A percentile compares a stretch with the other conserved stretches of the same genome.
Conservation (phyloP, 2,113 vertebrate species). For the Takifugu bimaculatus region DNA sequence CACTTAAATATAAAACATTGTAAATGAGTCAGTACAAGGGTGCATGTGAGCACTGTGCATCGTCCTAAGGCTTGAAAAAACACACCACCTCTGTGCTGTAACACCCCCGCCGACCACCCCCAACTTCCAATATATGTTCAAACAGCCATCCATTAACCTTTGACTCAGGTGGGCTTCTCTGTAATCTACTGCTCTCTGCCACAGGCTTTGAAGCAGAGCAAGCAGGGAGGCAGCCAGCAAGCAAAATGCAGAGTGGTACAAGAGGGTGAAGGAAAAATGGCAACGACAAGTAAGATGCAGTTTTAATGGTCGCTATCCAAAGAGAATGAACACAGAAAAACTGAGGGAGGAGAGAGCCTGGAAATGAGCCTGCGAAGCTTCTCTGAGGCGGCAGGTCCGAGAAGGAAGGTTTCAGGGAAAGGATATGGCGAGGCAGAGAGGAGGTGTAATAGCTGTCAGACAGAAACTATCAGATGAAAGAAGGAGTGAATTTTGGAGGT, state of each 20-base stretch:
- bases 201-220: conserved; percentile 72
- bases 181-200: conserved; percentile 75
- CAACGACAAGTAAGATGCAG: conserved; percentile 12
- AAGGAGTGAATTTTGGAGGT: conserved; percentile 32
- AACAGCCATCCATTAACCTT: conserved; percentile 81
- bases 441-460: conserved; percentile 24
- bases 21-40: conserved; percentile 46
- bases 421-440: conserved; percentile 1
- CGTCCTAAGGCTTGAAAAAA: conserved; percentile 72
- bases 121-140: conserved; percentile 74
- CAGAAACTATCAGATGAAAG: conserved; percentile 1
- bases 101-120: conserved; percentile 35
- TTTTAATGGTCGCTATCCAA: conserved; percentile 15
- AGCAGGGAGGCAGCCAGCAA: conserved; percentile 22
- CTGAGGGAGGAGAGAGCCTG: conserved; percentile 8
- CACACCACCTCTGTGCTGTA: conserved; percentile 45
- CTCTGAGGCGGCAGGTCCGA: not conserved
- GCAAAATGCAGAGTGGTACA: conserved; percentile 21
- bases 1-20: conserved; percentile 2
- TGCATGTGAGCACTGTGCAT: conserved; percentile 34
- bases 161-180: conserved; percentile 68
- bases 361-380: conserved; percentile 6
- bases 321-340: conserved; percentile 16
- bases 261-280: conserved; percentile 15
- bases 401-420: not conserved